Evolutionary conservation across 2,113 vertebrate species (phyloP).

Genomic region (Seriola rivoliana): DNA sequence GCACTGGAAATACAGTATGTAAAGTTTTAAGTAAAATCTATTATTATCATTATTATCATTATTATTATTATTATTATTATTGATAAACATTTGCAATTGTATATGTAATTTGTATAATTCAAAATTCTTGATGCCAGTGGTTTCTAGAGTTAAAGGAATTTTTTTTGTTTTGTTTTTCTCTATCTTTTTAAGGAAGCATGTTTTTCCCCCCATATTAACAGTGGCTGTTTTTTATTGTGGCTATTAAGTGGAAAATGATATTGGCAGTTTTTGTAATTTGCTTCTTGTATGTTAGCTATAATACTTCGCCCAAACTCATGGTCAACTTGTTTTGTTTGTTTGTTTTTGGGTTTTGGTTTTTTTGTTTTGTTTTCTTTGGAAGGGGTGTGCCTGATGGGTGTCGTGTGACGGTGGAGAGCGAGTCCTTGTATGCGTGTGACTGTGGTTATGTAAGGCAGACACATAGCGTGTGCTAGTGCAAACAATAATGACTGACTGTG

Average conservation of each 20-base stretch:
- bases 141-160: conserved; percentile 76
- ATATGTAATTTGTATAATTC: conserved; percentile 84
- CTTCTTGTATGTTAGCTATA: conserved; percentile 71
- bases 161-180: conserved; percentile 59
- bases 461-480: conserved; percentile 1
- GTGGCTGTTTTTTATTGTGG: conserved; percentile 84
- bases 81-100: conserved; percentile 81
- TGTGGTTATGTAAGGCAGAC: neutral
- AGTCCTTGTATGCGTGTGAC: conserved; percentile 1
- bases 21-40: conserved; percentile 81
- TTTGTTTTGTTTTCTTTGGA: conserved; percentile 22
- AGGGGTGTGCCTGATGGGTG: conserved; percentile 23
- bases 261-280: conserved; percentile 80
- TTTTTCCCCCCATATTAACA: conserved; percentile 74
- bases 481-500: neutral
- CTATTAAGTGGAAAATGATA: conserved; percentile 75
- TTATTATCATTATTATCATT: conserved; percentile 70
- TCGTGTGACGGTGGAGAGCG: conserved; percentile 8
- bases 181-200: conserved; percentile 85
- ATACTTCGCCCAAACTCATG: conserved; percentile 58
- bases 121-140: conserved; percentile 80
- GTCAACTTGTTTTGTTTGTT: conserved; percentile 33
- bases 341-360: conserved; percentile 1
- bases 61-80: conserved; percentile 70
- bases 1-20: conserved; percentile 81